Percentiles rank a stretch among this genome's conserved stretches.
Evolutionary conservation across 2,888 invertebrate species (phyloP).

Genomic region (Cheilosia impressa): DNA sequence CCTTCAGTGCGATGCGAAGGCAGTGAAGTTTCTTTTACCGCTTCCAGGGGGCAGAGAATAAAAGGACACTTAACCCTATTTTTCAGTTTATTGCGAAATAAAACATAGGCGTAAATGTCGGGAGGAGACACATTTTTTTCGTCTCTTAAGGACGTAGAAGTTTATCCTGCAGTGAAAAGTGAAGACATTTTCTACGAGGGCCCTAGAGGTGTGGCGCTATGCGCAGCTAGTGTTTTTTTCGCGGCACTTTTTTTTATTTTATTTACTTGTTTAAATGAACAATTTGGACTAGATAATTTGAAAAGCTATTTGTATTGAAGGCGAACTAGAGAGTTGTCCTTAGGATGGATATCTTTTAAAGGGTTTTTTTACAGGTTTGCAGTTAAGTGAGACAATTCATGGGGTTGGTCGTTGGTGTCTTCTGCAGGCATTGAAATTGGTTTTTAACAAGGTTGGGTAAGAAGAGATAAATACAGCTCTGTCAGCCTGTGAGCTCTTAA

Average conservation of each 20-base stretch:
- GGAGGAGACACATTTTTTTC: background rate
- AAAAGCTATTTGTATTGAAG: no score
- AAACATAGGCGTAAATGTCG: background rate
- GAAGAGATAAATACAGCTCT: no score
- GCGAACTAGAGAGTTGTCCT: no score
- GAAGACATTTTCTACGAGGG: background rate
- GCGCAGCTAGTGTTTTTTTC: background rate
- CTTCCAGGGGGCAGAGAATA: slow-evolving; percentile 1
- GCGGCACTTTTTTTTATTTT: background rate
- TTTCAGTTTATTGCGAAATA: slow-evolving; percentile 1
- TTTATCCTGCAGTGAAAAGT: background rate
- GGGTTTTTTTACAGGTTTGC: no score
- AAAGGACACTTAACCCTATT: slow-evolving; percentile 34
- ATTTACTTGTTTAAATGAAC: no score
- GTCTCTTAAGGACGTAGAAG: background rate
- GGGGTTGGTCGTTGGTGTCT: no score
- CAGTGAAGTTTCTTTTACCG: background rate
- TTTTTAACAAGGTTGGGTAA: no score
- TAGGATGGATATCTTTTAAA: no score
- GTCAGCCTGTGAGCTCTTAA: no score
- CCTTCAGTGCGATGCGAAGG: background rate
- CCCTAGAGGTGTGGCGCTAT: background rate
- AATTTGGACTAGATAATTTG: no score
- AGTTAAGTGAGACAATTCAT: no score
- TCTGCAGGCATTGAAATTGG: no score